phyloP scores from a whole-genome alignment of 2,888 invertebrate genomes.

The Masnerella sp. region DNA sequence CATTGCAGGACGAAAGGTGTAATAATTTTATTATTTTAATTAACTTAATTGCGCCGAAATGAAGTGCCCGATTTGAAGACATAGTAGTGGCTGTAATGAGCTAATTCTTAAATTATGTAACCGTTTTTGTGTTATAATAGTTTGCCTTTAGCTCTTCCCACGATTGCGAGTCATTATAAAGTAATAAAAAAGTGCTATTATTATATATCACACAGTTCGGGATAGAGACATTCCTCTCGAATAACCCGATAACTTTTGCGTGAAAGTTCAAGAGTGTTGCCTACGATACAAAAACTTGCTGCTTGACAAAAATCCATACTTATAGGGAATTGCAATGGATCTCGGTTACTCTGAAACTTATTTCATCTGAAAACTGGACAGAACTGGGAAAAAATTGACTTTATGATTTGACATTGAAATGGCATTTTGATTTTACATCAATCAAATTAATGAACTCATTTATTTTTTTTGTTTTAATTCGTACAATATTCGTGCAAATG shows the following conservation, averaged over 20 bases:
- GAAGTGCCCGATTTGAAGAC: constrained; percentile 17
- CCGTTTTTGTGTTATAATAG: constrained; percentile 38
- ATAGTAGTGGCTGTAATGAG: constrained; percentile 31
- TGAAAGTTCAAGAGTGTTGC: constrained; percentile 25
- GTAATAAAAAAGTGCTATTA: constrained; percentile 36
- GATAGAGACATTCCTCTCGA: constrained; percentile 17
- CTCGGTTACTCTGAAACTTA: no score
- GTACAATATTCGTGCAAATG: no score
- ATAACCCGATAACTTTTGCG: constrained; percentile 35
- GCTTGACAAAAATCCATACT: no score
- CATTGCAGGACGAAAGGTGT: background rate
- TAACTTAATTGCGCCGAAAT: constrained; percentile 22
- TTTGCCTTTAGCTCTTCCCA: constrained; percentile 41
- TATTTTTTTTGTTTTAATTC: no score
- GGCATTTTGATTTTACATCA: no score
- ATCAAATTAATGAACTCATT: no score
- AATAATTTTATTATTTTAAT: constrained; percentile 9
- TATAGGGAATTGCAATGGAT: no score
- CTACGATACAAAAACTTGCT: constrained; percentile 4
- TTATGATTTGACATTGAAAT: no score
- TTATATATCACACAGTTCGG: constrained; percentile 24
- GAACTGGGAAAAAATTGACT: no score
- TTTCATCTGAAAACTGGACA: no score
- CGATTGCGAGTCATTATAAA: constrained; percentile 34
- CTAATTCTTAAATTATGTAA: constrained; percentile 35